Evolutionary conservation across 2,113 vertebrate species (phyloP), one percentile per base, ranked within the genome.

Genomic region (Corvus cornix): DNA sequence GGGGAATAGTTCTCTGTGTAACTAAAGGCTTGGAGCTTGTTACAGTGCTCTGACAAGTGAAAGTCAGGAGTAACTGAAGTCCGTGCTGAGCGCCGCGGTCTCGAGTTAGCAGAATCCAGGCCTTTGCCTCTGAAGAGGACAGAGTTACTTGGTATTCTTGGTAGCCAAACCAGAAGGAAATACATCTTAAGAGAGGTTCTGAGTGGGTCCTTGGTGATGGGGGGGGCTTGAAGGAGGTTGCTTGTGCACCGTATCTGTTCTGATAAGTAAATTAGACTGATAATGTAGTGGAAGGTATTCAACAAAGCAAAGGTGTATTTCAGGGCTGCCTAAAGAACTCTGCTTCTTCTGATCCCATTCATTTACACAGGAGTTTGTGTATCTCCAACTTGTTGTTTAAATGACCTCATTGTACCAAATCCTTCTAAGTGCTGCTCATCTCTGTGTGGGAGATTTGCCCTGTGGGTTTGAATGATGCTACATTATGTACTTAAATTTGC

Each of bases 91-190:
- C 37, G 18, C 59, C 87, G 64, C 14, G 18, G 19, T 68, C 56
- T 70, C 2, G 6, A 21, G 37, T 56, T 31, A 43, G 2, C 53
- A 49, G 55, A 75, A 28, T 17, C 0, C 0, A 60, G 63, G 59
- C 64, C 22, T 80, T 89, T 92, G 68, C 64, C 27, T 67, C 55
- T 89, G 51, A 70, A 41, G 35, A 80, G 63, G 24, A 41, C 4
- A 1, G 5, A 55, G 49, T 59, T 92, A 63, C 22, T 63, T 77
- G 11, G 3, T 64, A 16, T 82, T 56, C 43, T 62, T 82, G 37
- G 24, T 73, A 68, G 55, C 33, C 22, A 12, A 16, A 48, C 55
- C 39, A 53, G 43, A 39, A 52, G 39, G 49, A 80, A 60, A 41
- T 33, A 8, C 18, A 35, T 31, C 1, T 44, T 68, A 17, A 35